phyloP scores from a whole-genome alignment of 1,140 invertebrate species.

The Drosophila simulans region DNA sequence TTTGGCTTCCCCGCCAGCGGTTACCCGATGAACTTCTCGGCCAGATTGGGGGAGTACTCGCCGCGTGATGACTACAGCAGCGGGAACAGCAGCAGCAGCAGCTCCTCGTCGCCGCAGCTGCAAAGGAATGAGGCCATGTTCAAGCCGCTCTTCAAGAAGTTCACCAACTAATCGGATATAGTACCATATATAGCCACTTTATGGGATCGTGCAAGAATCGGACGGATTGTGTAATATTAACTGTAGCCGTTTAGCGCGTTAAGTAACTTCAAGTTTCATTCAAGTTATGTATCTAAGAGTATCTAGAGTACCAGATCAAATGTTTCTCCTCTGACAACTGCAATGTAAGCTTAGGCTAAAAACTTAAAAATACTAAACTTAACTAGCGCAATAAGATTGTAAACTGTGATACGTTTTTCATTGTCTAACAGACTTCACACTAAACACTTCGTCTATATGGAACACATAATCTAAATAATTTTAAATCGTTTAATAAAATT shows the following conservation, averaged over 20 bases:
- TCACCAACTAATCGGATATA: conserved; percentile 57
- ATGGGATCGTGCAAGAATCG: conserved; percentile 63
- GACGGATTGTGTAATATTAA: conserved; percentile 74
- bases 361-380: conserved; percentile 39
- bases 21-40: conserved; percentile 70
- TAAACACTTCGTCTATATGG: conserved; percentile 63
- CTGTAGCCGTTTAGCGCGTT: conserved; percentile 33
- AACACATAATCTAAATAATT: conserved; percentile 74
- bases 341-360: conserved; percentile 51
- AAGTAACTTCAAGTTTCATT: conserved; percentile 52
- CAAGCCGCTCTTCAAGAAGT: conserved; percentile 96
- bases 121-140: conserved; percentile 85
- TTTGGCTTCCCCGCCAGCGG: conserved; percentile 85
- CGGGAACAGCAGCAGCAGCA: conserved; percentile 86
- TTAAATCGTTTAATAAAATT: conserved; percentile 78
- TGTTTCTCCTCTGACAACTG: conserved; percentile 35
- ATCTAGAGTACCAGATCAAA: conserved; percentile 47
- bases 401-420: conserved; percentile 81
- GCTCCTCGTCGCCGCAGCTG: conserved; percentile 87
- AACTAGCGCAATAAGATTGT: conserved; percentile 70
- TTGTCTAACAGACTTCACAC: conserved; percentile 78
- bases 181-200: neutral
- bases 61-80: conserved; percentile 84
- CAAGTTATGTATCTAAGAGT: conserved; percentile 27
- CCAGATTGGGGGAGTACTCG: conserved; percentile 81